Evolutionary conservation across 2,113 vertebrate species (phyloP).

Genomic region (Neodon shergylaensis): DNA sequence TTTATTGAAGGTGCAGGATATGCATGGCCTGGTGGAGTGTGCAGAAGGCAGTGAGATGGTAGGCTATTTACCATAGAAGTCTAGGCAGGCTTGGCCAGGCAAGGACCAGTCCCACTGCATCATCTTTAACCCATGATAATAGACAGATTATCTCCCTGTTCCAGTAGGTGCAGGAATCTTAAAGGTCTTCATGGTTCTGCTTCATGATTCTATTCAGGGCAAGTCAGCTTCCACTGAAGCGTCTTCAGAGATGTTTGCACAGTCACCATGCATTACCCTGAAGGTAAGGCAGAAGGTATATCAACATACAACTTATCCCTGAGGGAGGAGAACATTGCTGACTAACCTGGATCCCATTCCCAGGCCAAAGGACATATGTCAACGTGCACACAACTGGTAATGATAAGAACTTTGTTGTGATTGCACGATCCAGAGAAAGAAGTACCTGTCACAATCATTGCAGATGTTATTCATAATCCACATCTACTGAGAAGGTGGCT

Average conservation of each 20-base stretch:
- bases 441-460: background rate
- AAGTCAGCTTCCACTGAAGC: background rate
- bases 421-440: background rate
- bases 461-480: background rate
- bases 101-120: background rate
- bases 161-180: background rate
- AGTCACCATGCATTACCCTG: background rate
- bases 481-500: background rate
- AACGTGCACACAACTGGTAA: background rate
- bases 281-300: background rate
- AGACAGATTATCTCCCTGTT: background rate
- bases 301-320: accelerated
- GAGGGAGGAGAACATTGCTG: background rate
- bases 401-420: background rate
- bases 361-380: no score
- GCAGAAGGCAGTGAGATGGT: background rate
- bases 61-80: background rate
- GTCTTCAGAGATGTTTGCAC: background rate
- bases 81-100: background rate
- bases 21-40: background rate
- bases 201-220: background rate
- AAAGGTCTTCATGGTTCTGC: background rate
- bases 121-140: background rate
- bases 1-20: background rate
- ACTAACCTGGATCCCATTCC: background rate